These are phyloP conservation scores for Cinclus mexicanus DNA, from an alignment of 2,113 vertebrate species.

Conservation along the genomic window DNA sequence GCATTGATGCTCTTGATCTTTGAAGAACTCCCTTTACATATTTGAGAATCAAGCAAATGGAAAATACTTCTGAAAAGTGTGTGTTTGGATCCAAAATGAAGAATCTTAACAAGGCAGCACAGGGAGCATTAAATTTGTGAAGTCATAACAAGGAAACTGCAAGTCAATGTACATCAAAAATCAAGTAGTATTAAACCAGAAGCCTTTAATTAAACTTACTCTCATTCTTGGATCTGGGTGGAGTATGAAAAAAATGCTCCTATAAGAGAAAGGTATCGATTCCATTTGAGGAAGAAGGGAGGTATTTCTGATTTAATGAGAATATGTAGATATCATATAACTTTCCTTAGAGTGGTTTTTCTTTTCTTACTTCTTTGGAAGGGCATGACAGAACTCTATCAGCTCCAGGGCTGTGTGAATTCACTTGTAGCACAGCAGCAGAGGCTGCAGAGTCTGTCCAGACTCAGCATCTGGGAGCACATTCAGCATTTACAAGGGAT, in stretches of 20 bases:
- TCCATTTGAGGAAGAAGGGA: background rate
- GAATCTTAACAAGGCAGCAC: background rate
- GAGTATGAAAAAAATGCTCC: background rate
- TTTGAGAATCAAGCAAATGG: background rate
- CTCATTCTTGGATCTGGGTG: background rate
- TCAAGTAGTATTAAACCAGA: background rate
- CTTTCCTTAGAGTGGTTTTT: background rate
- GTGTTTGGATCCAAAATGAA: background rate
- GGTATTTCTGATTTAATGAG: background rate
- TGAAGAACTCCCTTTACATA: background rate
- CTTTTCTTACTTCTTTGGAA: background rate
- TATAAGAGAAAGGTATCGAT: background rate
- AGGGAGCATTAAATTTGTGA: background rate
- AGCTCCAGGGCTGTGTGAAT: background rate
- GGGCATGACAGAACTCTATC: background rate
- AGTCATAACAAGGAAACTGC: background rate
- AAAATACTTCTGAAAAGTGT: background rate
- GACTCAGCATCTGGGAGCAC: background rate
- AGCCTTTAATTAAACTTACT: background rate
- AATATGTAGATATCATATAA: background rate
- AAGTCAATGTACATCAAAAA: background rate
- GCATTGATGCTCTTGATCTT: background rate
- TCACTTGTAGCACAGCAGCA: fast-evolving
- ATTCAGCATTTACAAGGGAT: background rate
- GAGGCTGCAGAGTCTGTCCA: background rate